A percentile compares a stretch with the other conserved stretches of the same genome.
Evolutionary conservation across 1,140 invertebrate genomes (phyloP).

Genomic region (Apis dorsata): DNA sequence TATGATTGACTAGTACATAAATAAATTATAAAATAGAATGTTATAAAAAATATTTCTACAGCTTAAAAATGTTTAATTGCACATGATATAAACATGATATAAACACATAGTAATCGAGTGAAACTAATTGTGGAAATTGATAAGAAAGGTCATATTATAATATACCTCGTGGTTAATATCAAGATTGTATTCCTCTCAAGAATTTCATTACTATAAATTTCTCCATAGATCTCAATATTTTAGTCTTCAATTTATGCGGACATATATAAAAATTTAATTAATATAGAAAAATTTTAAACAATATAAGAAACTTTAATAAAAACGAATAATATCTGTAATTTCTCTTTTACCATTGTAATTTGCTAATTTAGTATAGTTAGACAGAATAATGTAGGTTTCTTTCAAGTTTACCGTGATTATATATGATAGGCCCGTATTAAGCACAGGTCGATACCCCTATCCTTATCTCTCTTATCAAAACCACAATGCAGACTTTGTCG

Average conservation of each 20-base stretch:
- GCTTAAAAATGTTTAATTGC: slow-evolving; percentile 24
- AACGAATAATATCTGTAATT: too few relatives aligned
- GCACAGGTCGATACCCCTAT: slow-evolving; percentile 12
- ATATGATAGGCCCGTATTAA: not conserved
- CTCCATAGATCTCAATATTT: not conserved
- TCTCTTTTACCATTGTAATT: not conserved
- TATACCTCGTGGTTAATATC: slow-evolving; percentile 63
- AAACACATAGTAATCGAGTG: slow-evolving; percentile 32
- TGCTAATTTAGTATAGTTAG: not conserved
- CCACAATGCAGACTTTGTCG: not conserved
- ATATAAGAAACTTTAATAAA: too few relatives aligned
- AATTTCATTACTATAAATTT: not conserved
- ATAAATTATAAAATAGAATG: not conserved
- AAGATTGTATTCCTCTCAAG: slow-evolving; percentile 43
- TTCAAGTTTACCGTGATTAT: not conserved
- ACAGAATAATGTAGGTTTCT: not conserved
- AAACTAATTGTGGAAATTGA: slow-evolving; percentile 51
- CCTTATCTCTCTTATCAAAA: not conserved
- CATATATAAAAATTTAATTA: too few relatives aligned
- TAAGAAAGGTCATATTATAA: slow-evolving; percentile 69
- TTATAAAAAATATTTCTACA: slow-evolving; percentile 27
- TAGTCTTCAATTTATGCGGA: not conserved
- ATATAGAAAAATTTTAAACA: too few relatives aligned
- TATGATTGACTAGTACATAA: not conserved
- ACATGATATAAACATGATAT: not conserved